Evolutionary conservation across 2,888 invertebrate genomes (phyloP).

Genomic region (Aspidapion aeneum): DNA sequence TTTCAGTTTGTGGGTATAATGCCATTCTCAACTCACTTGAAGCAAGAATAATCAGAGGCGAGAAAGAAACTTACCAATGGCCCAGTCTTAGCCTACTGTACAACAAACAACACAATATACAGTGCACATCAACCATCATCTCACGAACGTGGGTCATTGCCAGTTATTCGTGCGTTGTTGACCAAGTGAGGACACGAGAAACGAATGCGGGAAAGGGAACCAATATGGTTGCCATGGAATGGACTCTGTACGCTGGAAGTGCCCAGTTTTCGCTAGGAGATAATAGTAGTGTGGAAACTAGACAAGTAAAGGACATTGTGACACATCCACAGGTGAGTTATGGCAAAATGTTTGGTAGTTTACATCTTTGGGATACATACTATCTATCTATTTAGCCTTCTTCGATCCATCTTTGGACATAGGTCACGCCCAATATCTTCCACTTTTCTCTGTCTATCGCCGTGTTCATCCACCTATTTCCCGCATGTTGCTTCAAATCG

Average conservation of each 20-base stretch:
- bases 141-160: constrained; percentile 52
- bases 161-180: constrained; percentile 49
- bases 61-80: constrained; percentile 52
- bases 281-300: constrained; percentile 41
- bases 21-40: constrained; percentile 40
- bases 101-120: constrained; percentile 45
- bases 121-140: constrained; percentile 52
- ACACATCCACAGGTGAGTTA: constrained; percentile 53
- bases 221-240: constrained; percentile 24
- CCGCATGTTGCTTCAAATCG: too few relatives aligned
- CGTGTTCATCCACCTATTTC: too few relatives aligned
- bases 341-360: constrained; percentile 3
- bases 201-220: constrained; percentile 3
- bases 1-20: constrained; percentile 47
- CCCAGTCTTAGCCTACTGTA: constrained; percentile 55
- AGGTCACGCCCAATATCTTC: too few relatives aligned
- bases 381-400: too few relatives aligned
- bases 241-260: constrained; percentile 44
- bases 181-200: constrained; percentile 13
- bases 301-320: constrained; percentile 48
- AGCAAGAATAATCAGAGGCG: constrained; percentile 52
- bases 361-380: too few relatives aligned
- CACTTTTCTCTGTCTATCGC: too few relatives aligned
- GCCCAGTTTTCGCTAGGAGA: constrained; percentile 42
- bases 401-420: too few relatives aligned